Conservation (phyloP, 2,888 invertebrate species). For the Mycalesis mineus region DNA sequence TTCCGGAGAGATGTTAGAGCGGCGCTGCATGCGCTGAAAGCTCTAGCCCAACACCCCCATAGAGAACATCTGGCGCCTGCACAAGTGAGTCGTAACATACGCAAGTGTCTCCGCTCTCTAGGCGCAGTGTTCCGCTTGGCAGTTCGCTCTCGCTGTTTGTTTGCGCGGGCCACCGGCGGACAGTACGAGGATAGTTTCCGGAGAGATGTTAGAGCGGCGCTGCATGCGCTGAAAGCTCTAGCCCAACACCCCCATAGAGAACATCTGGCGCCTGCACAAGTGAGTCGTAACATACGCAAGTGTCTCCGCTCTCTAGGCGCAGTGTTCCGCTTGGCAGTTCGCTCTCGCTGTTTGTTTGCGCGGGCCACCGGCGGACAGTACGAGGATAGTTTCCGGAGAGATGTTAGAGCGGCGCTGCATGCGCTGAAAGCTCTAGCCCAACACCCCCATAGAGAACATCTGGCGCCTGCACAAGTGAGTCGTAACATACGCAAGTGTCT, state of each 20-base stretch:
- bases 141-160: conserved; percentile 90
- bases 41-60: conserved; percentile 82
- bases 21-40: conserved; percentile 87
- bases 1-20: conserved; percentile 89
- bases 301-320: conserved; percentile 94
- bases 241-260: conserved; percentile 82
- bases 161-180: conserved; percentile 91
- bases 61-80: conserved; percentile 87
- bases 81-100: conserved; percentile 70
- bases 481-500: conserved; percentile 90
- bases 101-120: conserved; percentile 86
- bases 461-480: conserved; percentile 86
- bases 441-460: conserved; percentile 83
- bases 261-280: conserved; percentile 87
- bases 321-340: conserved; percentile 94
- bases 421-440: conserved; percentile 85
- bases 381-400: conserved; percentile 90
- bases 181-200: conserved; percentile 93
- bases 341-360: conserved; percentile 89
- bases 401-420: conserved; percentile 88
- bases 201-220: conserved; percentile 87
- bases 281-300: conserved; percentile 24
- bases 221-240: conserved; percentile 87
- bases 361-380: conserved; percentile 92
- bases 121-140: conserved; percentile 96